These are phyloP conservation scores for Plectropomus leopardus DNA, from an alignment of 2,113 vertebrate species.

Conservation along the genomic window DNA sequence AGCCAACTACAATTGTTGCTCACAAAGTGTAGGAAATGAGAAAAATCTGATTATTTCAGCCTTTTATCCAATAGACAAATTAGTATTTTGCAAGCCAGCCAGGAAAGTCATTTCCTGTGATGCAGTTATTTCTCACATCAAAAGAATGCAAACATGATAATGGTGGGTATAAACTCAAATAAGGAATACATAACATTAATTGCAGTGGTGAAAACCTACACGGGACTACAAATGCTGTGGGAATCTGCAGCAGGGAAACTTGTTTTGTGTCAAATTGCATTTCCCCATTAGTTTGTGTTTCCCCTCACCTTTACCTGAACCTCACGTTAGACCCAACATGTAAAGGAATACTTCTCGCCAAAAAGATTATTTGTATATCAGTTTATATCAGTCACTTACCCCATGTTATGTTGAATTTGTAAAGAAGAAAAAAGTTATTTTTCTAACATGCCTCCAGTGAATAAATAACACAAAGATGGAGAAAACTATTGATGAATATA, in stretches of 20 bases:
- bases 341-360: too few relatives aligned
- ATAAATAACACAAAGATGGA: too few relatives aligned
- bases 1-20: background rate
- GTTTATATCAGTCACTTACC: too few relatives aligned
- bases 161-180: too few relatives aligned
- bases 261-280: background rate
- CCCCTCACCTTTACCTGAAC: background rate
- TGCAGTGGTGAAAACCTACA: background rate
- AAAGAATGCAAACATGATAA: background rate
- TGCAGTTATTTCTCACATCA: background rate
- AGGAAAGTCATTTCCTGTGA: background rate
- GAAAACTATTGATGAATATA: too few relatives aligned
- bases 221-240: too few relatives aligned
- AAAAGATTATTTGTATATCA: too few relatives aligned
- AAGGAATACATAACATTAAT: background rate
- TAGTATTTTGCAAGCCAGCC: background rate
- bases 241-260: background rate
- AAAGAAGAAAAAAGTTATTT: too few relatives aligned
- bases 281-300: background rate
- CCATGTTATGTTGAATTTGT: too few relatives aligned
- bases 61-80: background rate
- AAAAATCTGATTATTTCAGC: background rate
- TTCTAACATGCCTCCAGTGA: too few relatives aligned
- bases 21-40: background rate
- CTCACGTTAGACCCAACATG: background rate